Conservation (phyloP, 2,113 vertebrate species). For the Rhadina sibilatrix region DNA sequence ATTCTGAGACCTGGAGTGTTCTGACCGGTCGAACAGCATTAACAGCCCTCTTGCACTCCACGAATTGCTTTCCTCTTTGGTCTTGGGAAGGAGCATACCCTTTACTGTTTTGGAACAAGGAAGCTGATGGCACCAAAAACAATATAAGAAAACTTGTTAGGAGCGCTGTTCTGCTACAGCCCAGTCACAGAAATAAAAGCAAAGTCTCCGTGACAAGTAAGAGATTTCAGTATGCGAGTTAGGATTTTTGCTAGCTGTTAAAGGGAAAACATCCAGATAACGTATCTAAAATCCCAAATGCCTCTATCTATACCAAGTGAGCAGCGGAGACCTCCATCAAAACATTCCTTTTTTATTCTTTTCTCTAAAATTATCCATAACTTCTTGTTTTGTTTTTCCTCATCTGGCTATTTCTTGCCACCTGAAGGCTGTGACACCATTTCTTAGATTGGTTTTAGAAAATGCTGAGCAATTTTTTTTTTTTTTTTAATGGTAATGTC, state of each 20-base stretch:
- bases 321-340: background rate
- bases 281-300: background rate
- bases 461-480: background rate
- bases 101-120: background rate
- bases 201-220: background rate
- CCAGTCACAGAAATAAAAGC: background rate
- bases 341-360: background rate
- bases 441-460: background rate
- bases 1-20: background rate
- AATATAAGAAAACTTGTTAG: background rate
- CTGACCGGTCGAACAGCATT: background rate
- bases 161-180: background rate
- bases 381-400: background rate
- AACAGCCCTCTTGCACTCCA: background rate
- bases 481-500: background rate
- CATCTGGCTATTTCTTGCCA: background rate
- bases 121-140: background rate
- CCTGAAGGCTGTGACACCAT: background rate
- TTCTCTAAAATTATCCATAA: background rate
- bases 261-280: background rate
- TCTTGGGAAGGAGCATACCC: background rate
- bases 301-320: background rate
- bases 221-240: background rate
- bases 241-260: background rate
- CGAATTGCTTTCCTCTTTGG: background rate